These are phyloP conservation scores for Diorhabda carinulata DNA, from an alignment of 1,140 invertebrate genomes.

Conservation along the genomic window DNA sequence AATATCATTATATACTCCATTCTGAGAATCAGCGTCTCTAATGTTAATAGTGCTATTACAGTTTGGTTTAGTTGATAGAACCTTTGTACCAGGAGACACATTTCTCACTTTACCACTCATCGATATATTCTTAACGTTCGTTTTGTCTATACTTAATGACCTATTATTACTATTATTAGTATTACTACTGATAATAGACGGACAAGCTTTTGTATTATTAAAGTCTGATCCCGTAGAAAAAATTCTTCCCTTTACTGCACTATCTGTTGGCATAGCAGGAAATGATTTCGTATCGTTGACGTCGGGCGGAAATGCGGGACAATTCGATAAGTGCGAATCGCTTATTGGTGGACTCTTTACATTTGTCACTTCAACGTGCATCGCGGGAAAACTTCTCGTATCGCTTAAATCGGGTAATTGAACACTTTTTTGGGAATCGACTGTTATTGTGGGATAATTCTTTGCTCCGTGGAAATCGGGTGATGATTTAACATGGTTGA, in stretches of 20 bases:
- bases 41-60: conserved; percentile 22
- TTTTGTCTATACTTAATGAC: conserved; percentile 19
- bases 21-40: neutral
- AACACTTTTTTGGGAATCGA: conserved; percentile 13
- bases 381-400: neutral
- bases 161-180: conserved; percentile 21
- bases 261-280: conserved; percentile 16
- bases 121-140: conserved; percentile 20
- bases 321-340: conserved; percentile 10
- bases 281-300: conserved; percentile 19
- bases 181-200: conserved; percentile 15
- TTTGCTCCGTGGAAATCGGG: conserved; percentile 38
- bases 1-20: conserved; percentile 21
- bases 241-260: neutral
- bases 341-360: conserved; percentile 6
- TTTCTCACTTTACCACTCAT: conserved; percentile 12
- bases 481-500: conserved; percentile 10
- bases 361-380: neutral
- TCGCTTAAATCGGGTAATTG: conserved; percentile 1
- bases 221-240: conserved; percentile 11
- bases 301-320: conserved; percentile 4
- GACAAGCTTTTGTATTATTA: conserved; percentile 7
- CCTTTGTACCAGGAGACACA: conserved; percentile 7
- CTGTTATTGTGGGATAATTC: conserved; percentile 37
- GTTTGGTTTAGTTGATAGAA: conserved; percentile 7